These are phyloP conservation scores for Chloropsis cyanopogon DNA, from an alignment of 2,113 vertebrate species.

Conservation along the genomic window DNA sequence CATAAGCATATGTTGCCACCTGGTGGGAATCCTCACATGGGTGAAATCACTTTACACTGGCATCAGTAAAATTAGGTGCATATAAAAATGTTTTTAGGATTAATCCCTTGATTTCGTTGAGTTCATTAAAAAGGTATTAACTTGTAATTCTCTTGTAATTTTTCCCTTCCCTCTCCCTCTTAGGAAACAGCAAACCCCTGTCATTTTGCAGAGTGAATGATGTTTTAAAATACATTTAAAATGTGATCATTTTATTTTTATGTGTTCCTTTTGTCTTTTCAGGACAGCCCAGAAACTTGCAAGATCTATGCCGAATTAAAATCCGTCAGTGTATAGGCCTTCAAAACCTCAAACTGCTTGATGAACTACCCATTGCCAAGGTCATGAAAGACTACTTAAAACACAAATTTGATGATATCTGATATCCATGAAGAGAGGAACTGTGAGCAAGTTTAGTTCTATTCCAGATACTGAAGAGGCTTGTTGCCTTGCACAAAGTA, in stretches of 20 bases:
- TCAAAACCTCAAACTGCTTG: conserved; percentile 92
- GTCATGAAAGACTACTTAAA: conserved; percentile 99
- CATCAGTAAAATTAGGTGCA: background rate
- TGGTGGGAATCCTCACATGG: background rate
- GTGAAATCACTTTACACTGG: background rate
- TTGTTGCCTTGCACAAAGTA: conserved; percentile 83
- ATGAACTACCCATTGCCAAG: conserved; percentile 95
- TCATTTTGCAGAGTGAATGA: background rate
- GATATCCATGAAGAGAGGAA: conserved; percentile 70
- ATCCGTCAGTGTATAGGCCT: conserved; percentile 97
- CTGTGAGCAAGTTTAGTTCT: conserved; percentile 73
- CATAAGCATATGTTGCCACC: background rate
- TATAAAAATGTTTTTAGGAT: background rate
- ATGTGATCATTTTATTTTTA: background rate
- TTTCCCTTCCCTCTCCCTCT: background rate
- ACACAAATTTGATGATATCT: conserved; percentile 97
- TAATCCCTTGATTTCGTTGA: background rate
- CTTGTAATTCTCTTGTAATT: background rate
- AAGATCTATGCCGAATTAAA: conserved; percentile 97
- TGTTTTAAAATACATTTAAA: background rate
- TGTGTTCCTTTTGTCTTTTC: conserved; percentile 64
- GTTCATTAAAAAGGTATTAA: background rate
- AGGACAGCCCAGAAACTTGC: conserved; percentile 94
- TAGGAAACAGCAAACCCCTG: background rate
- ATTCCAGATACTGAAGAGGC: conserved; percentile 79